Evolutionary conservation across 2,797 vertebrate genomes (phyloP).

Genomic region (Sylvilagus floridanus): DNA sequence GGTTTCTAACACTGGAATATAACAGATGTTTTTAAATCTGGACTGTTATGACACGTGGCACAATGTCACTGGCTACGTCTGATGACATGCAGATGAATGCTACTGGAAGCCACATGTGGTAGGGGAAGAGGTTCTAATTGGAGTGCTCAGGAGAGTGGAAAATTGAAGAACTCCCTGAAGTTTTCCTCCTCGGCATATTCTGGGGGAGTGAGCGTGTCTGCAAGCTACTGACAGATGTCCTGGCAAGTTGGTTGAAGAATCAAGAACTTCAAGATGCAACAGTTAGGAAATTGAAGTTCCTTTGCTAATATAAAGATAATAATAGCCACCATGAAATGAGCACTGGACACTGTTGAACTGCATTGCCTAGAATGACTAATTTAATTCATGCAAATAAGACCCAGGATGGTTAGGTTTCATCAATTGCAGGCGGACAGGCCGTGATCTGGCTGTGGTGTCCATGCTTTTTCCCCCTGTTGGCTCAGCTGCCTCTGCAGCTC

Average conservation of each 20-base stretch:
- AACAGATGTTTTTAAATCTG: constrained; percentile 82
- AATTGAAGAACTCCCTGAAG: constrained; percentile 66
- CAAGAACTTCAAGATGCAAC: background rate
- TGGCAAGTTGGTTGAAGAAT: background rate
- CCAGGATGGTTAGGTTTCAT: background rate
- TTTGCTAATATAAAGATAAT: constrained; percentile 6
- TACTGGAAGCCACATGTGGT: constrained; percentile 43
- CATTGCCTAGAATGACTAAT: background rate
- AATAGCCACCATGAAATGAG: background rate
- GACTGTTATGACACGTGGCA: constrained; percentile 81
- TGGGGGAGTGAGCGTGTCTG: constrained; percentile 13
- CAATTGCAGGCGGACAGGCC: background rate
- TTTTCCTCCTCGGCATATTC: constrained; percentile 31
- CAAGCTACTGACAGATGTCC: background rate
- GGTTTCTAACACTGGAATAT: constrained; percentile 72
- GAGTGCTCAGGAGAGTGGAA: constrained; percentile 64
- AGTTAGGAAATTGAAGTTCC: background rate
- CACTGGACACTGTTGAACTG: background rate
- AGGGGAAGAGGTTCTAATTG: constrained; percentile 73
- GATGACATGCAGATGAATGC: constrained; percentile 77
- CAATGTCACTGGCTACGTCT: constrained; percentile 80
- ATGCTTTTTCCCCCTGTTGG: background rate
- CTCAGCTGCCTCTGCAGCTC: background rate
- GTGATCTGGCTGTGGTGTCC: background rate
- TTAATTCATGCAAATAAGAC: background rate